A percentile compares a stretch with the other conserved stretches of the same genome.
Conservation (phyloP, 2,113 vertebrate species). For the Corythornis cristatus region DNA sequence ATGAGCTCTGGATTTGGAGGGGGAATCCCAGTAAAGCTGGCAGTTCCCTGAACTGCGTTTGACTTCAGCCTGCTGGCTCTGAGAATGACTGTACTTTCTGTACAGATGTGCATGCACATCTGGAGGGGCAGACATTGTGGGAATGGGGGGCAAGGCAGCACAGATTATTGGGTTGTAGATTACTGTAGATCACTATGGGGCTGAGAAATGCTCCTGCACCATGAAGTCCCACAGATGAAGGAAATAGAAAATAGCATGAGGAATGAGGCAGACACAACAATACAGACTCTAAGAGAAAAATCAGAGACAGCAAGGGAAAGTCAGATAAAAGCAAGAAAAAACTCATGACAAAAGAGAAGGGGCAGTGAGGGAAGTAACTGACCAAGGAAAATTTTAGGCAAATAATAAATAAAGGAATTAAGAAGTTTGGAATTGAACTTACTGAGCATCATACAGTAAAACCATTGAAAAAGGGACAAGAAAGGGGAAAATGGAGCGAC, state of each 20-base stretch:
- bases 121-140: not conserved
- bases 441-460: not conserved
- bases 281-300: not conserved
- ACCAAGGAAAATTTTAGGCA: not conserved
- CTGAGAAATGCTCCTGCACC: not conserved
- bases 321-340: not conserved
- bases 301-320: not conserved
- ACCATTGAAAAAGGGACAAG: not conserved
- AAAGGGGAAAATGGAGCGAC: not conserved
- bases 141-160: not conserved
- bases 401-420: not conserved
- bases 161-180: not conserved
- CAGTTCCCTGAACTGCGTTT: not conserved
- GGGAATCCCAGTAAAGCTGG: not conserved
- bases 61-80: not conserved
- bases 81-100: fast-evolving
- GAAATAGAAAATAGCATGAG: not conserved
- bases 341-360: not conserved
- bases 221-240: not conserved
- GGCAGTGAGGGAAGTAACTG: not conserved
- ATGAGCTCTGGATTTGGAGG: not conserved
- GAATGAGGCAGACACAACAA: not conserved
- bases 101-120: not conserved
- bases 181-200: not conserved
- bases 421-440: not conserved